Percentiles rank a stretch among this genome's conserved stretches.
Conservation (phyloP, 1,140 invertebrate species). For the Aphelenchoides avenae region DNA sequence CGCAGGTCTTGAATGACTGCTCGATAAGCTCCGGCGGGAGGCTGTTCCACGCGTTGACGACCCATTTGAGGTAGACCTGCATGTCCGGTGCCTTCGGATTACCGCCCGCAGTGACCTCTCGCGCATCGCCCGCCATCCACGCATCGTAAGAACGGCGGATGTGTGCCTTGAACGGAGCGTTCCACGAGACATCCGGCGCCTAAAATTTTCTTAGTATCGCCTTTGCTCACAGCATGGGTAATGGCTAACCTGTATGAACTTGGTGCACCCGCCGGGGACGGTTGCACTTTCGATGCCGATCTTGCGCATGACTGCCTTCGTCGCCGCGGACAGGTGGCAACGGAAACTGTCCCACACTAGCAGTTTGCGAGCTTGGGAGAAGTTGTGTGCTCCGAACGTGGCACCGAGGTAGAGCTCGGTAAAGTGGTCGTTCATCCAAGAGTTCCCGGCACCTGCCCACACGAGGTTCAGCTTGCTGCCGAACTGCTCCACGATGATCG, state of each 20-base stretch:
- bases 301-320: too few species aligned
- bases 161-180: conserved; percentile 5
- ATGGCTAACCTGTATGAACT: conserved; percentile 17
- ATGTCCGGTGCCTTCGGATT: conserved; percentile 5
- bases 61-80: conserved; percentile 9
- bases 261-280: conserved; percentile 6
- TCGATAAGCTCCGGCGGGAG: conserved; percentile 1
- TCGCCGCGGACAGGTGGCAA: conserved; percentile 9
- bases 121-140: conserved; percentile 1
- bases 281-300: conserved; percentile 1
- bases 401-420: conserved; percentile 3
- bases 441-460: not conserved
- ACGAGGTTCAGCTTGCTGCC: not conserved
- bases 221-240: not conserved
- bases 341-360: conserved; percentile 15
- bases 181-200: conserved; percentile 12
- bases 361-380: conserved; percentile 12
- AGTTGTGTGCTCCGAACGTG: not conserved
- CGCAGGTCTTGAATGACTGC: conserved; percentile 14
- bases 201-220: conserved; percentile 7
- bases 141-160: conserved; percentile 6
- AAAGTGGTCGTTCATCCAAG: conserved; percentile 6
- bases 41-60: conserved; percentile 11
- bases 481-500: conserved; percentile 7
- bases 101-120: conserved; percentile 10